Conservation (phyloP, 1,140 invertebrate genomes). For the Lordiphosa collinella region DNA sequence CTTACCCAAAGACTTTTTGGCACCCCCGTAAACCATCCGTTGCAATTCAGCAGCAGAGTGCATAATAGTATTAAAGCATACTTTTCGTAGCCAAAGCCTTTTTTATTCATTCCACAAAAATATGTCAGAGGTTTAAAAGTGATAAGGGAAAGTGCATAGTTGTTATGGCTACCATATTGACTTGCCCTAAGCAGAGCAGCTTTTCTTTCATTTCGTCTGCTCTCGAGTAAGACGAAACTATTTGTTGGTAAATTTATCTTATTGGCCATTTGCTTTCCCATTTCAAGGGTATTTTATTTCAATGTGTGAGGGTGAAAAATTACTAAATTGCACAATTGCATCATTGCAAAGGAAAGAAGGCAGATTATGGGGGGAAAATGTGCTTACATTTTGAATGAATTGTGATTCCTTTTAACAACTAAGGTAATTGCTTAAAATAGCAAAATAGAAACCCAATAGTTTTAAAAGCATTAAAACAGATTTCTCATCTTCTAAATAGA, state of each 20-base stretch:
- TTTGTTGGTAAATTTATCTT: slow-evolving; percentile 36
- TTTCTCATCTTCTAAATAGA: too few relatives aligned
- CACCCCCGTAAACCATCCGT: too few relatives aligned
- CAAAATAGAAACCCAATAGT: too few relatives aligned
- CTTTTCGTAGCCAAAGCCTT: background rate
- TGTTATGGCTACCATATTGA: slow-evolving; percentile 28
- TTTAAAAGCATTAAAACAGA: too few relatives aligned
- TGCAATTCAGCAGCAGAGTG: too few relatives aligned
- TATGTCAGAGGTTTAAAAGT: background rate
- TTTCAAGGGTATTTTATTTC: background rate
- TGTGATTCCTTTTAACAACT: too few relatives aligned
- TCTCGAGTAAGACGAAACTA: slow-evolving; percentile 15
- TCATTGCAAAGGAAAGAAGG: too few relatives aligned
- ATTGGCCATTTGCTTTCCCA: background rate
- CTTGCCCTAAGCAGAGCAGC: slow-evolving; percentile 6
- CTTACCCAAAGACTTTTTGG: too few relatives aligned
- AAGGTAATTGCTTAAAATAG: too few relatives aligned
- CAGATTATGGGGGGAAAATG: background rate
- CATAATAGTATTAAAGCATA: too few relatives aligned
- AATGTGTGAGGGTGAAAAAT: background rate
- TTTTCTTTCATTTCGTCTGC: slow-evolving; percentile 21
- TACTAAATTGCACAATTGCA: too few relatives aligned
- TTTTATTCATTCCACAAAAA: slow-evolving; percentile 6
- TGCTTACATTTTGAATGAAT: background rate
- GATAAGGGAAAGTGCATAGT: background rate